These are phyloP conservation scores for Dreissena rostriformis DNA, from an alignment of 1,140 invertebrate genomes.

Conservation along the genomic window DNA sequence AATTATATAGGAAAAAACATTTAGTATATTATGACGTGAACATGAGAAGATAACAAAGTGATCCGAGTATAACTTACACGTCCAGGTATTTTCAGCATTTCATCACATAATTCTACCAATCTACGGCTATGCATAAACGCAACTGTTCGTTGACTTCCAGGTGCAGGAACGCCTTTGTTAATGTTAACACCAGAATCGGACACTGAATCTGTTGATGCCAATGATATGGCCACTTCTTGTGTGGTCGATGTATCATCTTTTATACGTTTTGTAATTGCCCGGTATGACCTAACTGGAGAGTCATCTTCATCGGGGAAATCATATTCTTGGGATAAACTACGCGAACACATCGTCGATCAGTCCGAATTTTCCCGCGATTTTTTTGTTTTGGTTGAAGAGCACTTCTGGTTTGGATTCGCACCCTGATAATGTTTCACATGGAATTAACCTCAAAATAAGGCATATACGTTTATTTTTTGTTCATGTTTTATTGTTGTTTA, in stretches of 20 bases:
- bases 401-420: neutral
- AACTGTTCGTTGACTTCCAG: conserved; percentile 49
- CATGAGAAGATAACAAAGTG: too few species aligned
- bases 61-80: conserved; percentile 57
- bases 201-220: neutral
- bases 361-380: neutral
- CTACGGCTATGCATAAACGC: conserved; percentile 66
- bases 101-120: conserved; percentile 61
- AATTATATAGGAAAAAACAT: too few species aligned
- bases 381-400: neutral
- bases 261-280: neutral
- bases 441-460: too few species aligned
- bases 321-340: conserved; percentile 36
- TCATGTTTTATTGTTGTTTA: too few species aligned
- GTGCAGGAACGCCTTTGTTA: neutral
- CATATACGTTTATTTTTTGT: too few species aligned
- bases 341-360: conserved; percentile 19
- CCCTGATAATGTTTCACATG: too few species aligned
- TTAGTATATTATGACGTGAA: neutral
- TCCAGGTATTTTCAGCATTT: conserved; percentile 65
- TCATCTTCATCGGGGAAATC: conserved; percentile 39
- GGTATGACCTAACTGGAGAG: conserved; percentile 32
- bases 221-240: neutral
- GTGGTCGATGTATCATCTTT: neutral
- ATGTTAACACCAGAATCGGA: neutral